Evolutionary conservation across 2,797 vertebrate species (phyloP), one percentile per base, ranked within the genome.

Genomic region (Rhyacichthys aspro): DNA sequence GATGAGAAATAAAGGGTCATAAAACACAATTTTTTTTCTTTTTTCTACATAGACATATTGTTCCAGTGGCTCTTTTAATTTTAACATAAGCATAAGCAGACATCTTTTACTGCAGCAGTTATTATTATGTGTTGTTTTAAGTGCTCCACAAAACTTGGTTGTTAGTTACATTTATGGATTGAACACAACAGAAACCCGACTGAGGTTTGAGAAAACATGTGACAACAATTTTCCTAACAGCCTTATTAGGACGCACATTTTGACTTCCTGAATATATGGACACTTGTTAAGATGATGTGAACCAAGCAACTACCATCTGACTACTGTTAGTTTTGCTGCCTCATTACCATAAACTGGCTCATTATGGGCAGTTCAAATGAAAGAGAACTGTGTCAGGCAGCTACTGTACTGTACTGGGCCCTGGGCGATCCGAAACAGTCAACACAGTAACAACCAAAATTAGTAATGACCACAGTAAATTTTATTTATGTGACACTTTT

Each of bases 351-450:
- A 76, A 46, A 63, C 66, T 56, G 64, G 70, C 81, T 82, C 62
- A 81, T 85, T 83, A 82, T 55, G 59, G 70, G 70, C 63, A 62
- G 42, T 42, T 78, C 49, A 58, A 68, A 77, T 71, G 37, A 77
- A 64, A 46, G 28, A 44, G 56, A 66, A 56, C 42, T 58, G 47
- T 45, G n/a, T n/a, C n/a, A n/a, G 43, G 47, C 53, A 47, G 43
- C 70, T 56, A 43, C 53, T 56, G 55, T 57, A 34, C 62, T 39
- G 43, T 54, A 28, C n/a, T 5, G 66, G 1, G 33, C 63, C 9
- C 3, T 33, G 38, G 55, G 42, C 62, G 33, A 62, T 67, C 28
- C 37, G 11, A 16, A 63, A 44, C 42, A 55, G 43, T 45, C 17
- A 18, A 10, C 23, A 33, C 53, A 11, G 15, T 42, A 42, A 42